phyloP scores from a whole-genome alignment of 2,797 vertebrate genomes.

The Taeniopygia guttata region DNA sequence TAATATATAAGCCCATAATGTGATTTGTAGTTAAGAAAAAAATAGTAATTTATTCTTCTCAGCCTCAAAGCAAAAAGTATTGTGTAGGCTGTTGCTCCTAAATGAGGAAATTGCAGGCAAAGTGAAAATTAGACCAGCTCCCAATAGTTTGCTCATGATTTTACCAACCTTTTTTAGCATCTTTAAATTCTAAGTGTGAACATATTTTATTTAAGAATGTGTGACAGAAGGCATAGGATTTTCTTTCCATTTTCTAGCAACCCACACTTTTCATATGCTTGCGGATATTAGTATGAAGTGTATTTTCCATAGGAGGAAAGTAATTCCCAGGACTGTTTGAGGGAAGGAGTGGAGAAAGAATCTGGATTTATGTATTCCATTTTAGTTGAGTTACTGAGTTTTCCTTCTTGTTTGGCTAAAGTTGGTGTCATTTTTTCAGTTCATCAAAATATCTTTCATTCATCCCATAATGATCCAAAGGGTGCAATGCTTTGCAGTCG shows the following conservation, averaged over 20 bases:
- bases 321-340: background rate
- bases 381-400: background rate
- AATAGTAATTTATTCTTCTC: background rate
- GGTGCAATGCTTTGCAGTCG: fast-evolving
- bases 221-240: constrained; percentile 55
- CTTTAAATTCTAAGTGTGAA: constrained; percentile 30
- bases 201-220: constrained; percentile 37
- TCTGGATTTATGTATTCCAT: background rate
- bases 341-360: background rate
- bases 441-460: background rate
- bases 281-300: background rate
- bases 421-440: background rate
- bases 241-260: background rate
- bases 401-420: background rate
- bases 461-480: background rate
- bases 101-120: constrained; percentile 3
- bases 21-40: background rate
- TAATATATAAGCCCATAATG: background rate
- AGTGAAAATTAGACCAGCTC: constrained; percentile 36
- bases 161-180: background rate
- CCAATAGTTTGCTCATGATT: constrained; percentile 33
- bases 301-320: background rate
- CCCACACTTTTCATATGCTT: background rate
- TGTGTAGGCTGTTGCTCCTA: background rate
- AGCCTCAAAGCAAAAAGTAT: background rate